Conservation (phyloP, 2,888 invertebrate genomes). For the Muscina levida region DNA sequence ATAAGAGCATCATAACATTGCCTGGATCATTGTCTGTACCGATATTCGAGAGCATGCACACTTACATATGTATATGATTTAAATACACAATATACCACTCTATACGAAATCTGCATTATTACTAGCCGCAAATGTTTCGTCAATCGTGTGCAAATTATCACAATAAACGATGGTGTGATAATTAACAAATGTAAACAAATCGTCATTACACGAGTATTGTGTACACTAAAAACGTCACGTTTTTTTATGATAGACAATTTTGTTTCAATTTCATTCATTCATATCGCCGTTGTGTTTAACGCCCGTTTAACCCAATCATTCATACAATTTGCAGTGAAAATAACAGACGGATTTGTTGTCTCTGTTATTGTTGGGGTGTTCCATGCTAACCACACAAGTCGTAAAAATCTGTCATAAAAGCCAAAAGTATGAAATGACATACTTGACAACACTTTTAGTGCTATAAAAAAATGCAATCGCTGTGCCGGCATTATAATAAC, state of each 20-base stretch:
- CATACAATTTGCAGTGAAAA: neutral
- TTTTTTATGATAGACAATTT: neutral
- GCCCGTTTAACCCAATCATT: constrained; percentile 25
- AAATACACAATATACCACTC: too few relatives aligned
- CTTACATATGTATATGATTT: too few relatives aligned
- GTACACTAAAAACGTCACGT: neutral
- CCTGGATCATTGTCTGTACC: too few relatives aligned
- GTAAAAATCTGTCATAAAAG: constrained; percentile 73
- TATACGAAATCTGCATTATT: too few relatives aligned
- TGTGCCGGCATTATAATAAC: constrained; percentile 49
- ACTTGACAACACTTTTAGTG: constrained; percentile 64
- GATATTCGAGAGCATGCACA: too few relatives aligned
- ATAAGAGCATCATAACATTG: too few relatives aligned
- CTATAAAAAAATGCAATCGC: constrained; percentile 44
- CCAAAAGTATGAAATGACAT: constrained; percentile 71
- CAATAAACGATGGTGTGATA: too few relatives aligned
- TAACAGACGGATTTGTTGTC: constrained; percentile 7
- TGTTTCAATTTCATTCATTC: constrained; percentile 23
- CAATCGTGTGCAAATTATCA: too few relatives aligned
- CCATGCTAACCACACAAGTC: constrained; percentile 70
- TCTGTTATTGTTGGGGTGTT: constrained; percentile 1
- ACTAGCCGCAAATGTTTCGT: too few relatives aligned
- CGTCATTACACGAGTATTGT: too few relatives aligned
- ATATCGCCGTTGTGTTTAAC: neutral
- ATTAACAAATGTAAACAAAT: neutral